Base-by-base conservation (phyloP, 2,797 vertebrate species). In the Hydrolagus colliei region DNA sequence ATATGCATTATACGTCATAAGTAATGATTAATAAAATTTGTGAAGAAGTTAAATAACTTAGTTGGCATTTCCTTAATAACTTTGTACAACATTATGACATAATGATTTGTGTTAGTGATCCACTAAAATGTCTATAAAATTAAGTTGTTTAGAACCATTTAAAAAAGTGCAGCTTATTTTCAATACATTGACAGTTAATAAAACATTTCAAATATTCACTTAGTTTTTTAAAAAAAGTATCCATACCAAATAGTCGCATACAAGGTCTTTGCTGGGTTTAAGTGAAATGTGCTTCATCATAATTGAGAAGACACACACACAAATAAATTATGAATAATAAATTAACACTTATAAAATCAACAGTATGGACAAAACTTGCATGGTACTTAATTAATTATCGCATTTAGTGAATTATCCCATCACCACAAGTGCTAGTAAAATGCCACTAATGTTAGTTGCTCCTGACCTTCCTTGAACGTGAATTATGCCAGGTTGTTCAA, bases 161-260 rank as follows among this genome's bases (percentile, higher is more conserved):
- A 76, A 86, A 59, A 72, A 84, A 84, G 79, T 84, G 79, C 79
- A 84, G 27, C 65, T 71, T 84, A 35, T 84, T 84, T 63, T 92
- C 88, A 90, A 90, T 93, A 93, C 91, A 91, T 52, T 90, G 93
- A 93, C 88, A 86, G 92, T 94, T 94, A 94, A 92, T 92, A 94
- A 94, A 94, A 94, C 88, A 88, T 92, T 92, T 92, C 91, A 89
- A 89, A 84, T 41, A 11, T 3, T 84, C 79, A 84, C 92, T 92
- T 89, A 88, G 91, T 89, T 88, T 93, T 89, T 89, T 88, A 93
- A 93, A 90, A 91, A 94, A 93, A 93, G 93, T 92, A 91, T 86
- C 89, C 41, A 92, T 89, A 91, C 90, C 85, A 88, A 90, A 87
- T 86, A 84, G 87, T 86, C 88, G 86, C 89, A 89, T 88, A 90